phyloP scores from a whole-genome alignment of 2,888 invertebrate genomes.

The Melinaea menophilus region DNA sequence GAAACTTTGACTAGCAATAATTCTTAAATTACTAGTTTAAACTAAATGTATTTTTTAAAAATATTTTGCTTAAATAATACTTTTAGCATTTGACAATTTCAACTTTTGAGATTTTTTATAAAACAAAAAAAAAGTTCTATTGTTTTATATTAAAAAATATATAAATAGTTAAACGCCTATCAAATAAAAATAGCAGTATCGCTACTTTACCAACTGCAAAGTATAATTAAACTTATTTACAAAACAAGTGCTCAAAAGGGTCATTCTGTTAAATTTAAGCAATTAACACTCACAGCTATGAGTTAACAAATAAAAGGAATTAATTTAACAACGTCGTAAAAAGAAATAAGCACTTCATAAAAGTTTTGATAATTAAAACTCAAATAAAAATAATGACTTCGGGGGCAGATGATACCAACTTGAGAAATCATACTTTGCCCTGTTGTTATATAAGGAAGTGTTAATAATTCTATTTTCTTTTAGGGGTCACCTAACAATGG shows the following conservation, averaged over 20 bases:
- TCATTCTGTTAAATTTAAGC: constrained; percentile 38
- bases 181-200: constrained; percentile 28
- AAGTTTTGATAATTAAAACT: constrained; percentile 77
- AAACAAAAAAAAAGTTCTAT: not conserved
- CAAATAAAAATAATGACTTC: constrained; percentile 68
- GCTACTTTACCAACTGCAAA: not conserved
- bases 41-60: no score
- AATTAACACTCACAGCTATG: constrained; percentile 49
- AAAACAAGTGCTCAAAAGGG: constrained; percentile 31
- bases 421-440: constrained; percentile 30
- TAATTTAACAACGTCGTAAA: constrained; percentile 75
- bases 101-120: no score
- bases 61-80: no score
- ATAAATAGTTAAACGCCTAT: constrained; percentile 18
- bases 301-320: constrained; percentile 74
- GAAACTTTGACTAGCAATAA: no score
- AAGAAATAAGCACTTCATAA: constrained; percentile 76
- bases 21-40: no score
- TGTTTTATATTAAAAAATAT: not conserved
- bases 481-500: constrained; percentile 46
- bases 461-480: constrained; percentile 31
- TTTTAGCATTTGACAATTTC: no score
- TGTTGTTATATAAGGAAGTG: constrained; percentile 15
- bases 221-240: constrained; percentile 33
- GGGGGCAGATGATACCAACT: constrained; percentile 45